phyloP scores from a whole-genome alignment of 1,140 invertebrate genomes.

The Euwallacea similis region DNA sequence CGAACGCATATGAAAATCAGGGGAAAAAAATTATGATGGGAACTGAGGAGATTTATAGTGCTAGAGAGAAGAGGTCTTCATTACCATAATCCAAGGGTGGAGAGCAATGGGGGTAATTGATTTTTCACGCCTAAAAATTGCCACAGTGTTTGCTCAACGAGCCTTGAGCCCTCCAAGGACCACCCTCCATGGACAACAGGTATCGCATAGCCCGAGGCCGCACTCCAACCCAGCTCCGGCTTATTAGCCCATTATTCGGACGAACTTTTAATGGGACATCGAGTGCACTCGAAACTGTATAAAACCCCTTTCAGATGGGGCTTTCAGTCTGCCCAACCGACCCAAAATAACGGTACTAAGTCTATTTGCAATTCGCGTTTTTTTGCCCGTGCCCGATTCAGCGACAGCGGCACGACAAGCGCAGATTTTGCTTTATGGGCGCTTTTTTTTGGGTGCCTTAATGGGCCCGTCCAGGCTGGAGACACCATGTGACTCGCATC shows the following conservation, averaged over 20 bases:
- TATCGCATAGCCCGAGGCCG: constrained; percentile 37
- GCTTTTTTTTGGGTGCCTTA: constrained; percentile 21
- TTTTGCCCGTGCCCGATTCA: constrained; percentile 15
- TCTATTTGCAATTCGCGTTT: constrained; percentile 20
- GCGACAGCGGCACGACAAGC: constrained; percentile 22
- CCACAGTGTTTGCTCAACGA: constrained; percentile 33
- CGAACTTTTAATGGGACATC: constrained; percentile 32
- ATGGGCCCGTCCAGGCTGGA: constrained; percentile 18
- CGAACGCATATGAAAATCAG: not conserved
- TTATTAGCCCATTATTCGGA: constrained; percentile 36
- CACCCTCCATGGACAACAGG: constrained; percentile 33
- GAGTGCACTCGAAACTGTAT: constrained; percentile 35
- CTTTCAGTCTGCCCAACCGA: not conserved
- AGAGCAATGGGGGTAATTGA: constrained; percentile 39
- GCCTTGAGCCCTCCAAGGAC: constrained; percentile 17
- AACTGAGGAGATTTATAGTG: constrained; percentile 2
- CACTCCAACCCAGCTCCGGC: constrained; percentile 28
- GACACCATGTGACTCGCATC: constrained; percentile 20
- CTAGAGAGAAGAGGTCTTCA: not conserved
- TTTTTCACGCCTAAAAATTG: constrained; percentile 35
- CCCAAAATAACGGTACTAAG: constrained; percentile 20
- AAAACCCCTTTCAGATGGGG: constrained; percentile 17
- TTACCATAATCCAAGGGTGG: constrained; percentile 16
- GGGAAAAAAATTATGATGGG: not conserved
- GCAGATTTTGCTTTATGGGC: constrained; percentile 24